phyloP scores from a whole-genome alignment of 2,113 vertebrate genomes.

The Vidua chalybeata region DNA sequence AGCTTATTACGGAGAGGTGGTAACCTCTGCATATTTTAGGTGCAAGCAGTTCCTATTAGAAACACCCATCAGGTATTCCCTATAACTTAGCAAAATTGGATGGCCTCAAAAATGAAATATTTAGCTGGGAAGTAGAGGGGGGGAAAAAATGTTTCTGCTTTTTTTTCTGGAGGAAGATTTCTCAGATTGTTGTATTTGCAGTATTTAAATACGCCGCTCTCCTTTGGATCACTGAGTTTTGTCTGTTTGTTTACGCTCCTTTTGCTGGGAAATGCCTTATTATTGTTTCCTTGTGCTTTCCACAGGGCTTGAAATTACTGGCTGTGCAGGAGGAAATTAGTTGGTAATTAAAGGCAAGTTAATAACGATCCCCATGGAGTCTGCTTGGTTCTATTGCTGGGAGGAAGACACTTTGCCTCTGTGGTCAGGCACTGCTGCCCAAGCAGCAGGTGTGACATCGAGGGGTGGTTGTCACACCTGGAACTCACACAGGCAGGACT shows the following conservation, averaged over 20 bases:
- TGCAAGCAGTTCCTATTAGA: not conserved
- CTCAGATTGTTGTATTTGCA: not conserved
- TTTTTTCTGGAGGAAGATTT: not conserved
- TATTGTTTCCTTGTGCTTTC: constrained; percentile 2
- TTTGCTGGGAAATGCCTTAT: not conserved
- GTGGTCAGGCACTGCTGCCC: not conserved
- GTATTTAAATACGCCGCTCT: not conserved
- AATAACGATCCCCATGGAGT: not conserved
- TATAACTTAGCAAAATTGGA: not conserved
- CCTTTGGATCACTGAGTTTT: not conserved
- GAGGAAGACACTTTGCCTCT: not conserved
- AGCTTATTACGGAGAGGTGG: not conserved
- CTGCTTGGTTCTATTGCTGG: not conserved
- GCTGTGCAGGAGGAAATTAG: constrained; percentile 35
- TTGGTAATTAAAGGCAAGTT: constrained; percentile 52
- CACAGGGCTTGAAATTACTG: constrained; percentile 22
- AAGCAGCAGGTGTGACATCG: not conserved
- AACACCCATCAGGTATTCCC: not conserved
- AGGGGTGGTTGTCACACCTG: not conserved
- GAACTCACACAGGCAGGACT: not conserved
- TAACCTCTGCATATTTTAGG: constrained; percentile 25
- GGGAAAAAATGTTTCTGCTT: not conserved
- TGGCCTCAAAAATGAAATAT: not conserved
- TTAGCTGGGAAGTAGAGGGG: not conserved
- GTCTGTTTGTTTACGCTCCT: not conserved